Base-by-base conservation (phyloP, 2,797 vertebrate genomes). In the Falco cherrug region DNA sequence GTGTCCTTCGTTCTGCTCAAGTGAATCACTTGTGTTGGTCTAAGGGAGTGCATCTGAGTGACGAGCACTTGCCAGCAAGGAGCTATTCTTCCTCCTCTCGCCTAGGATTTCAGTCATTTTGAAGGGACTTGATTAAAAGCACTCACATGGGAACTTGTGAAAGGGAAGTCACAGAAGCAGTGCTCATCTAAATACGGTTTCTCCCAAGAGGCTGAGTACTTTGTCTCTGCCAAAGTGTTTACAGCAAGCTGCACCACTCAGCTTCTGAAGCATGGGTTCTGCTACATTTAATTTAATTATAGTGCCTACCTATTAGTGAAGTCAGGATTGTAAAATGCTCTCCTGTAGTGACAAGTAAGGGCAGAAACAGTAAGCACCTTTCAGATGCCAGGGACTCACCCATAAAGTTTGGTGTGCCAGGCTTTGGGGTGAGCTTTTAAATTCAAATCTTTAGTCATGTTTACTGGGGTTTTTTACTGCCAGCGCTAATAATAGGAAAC, bases 211-310 rank as follows among this genome's bases (percentile, higher is more conserved):
- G 4, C 9, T 22, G 19, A 56, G 39, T 70, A 31, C n/a, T n/a
- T 65, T 84, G 21, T 45, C 13, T 60, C 84, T 86, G 48, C 47
- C 37, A 16, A 24, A 84, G n/a, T 54, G 45, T 76, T 94, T 84
- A 75, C 39, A 89, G 33, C 26, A 94, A 71, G 53, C 54, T 65
- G 16, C 29, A 21, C 21, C 3, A 0, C 51, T 88, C 50, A 16
- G 12, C 51, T 33, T 37, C 45, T 67, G 79, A 86, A 82, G 41
- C 41, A 39, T 63, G 39, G 41, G 19, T 75, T 95, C 86, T 95
- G 90, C 73, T 94, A 53, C 45, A 10, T 88, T 92, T 86, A 70
- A 37, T 89, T 94, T 81, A 77, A 91, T 95, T 91, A 47, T 25
- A 75, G 29, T 24, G 90, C n/a, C 70, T 26, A 6, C 67, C 57